Evolutionary conservation across 92 coral and sea anemone species (phyloP).

Genomic region (Diadumene lineata): DNA sequence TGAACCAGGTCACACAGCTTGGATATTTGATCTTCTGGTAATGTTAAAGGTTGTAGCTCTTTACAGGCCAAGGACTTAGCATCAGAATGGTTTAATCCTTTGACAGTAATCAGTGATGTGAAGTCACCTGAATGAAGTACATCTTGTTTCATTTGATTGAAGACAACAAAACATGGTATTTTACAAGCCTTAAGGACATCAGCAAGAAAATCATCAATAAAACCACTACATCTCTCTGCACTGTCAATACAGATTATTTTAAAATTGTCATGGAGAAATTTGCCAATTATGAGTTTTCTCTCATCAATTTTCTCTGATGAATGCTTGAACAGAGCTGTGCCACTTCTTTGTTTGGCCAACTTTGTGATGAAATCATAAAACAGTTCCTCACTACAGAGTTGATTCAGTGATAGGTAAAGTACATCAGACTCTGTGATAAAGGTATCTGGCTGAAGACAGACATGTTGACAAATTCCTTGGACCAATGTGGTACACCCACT

Average conservation of each 20-base stretch:
- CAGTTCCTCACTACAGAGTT: conserved; percentile 47
- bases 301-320: conserved; percentile 41
- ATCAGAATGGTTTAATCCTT: conserved; percentile 31
- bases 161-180: conserved; percentile 27
- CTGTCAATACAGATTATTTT: conserved; percentile 76
- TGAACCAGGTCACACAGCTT: conserved; percentile 22
- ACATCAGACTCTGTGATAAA: conserved; percentile 47
- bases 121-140: background rate
- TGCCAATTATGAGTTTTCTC: conserved; percentile 42
- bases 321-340: conserved; percentile 55
- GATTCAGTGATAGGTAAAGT: conserved; percentile 46
- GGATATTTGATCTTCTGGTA: conserved; percentile 8
- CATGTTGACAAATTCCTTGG: conserved; percentile 49
- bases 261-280: conserved; percentile 36
- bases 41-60: background rate
- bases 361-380: conserved; percentile 68
- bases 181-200: conserved; percentile 37
- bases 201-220: conserved; percentile 46
- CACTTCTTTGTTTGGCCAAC: conserved; percentile 63
- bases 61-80: background rate
- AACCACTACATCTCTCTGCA: conserved; percentile 41
- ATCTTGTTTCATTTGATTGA: background rate
- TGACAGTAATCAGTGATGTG: background rate
- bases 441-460: conserved; percentile 25
- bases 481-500: conserved; percentile 80